phyloP scores from a whole-genome alignment of 2,113 vertebrate genomes.

The Odobenus rosmarus region DNA sequence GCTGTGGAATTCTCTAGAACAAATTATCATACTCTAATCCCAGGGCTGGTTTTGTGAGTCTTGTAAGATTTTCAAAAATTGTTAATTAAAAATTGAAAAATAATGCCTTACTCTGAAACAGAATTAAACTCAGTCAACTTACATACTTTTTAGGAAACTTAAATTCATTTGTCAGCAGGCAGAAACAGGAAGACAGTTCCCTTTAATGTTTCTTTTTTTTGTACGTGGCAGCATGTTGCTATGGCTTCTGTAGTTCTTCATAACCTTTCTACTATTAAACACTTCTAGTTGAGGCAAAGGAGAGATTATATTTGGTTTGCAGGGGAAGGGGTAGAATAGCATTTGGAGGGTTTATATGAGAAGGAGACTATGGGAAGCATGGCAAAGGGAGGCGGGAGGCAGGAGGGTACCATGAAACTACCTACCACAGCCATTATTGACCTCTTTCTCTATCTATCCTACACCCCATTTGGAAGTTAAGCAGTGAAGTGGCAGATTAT shows the following conservation, averaged over 20 bases:
- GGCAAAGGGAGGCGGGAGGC: neutral
- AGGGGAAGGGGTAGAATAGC: neutral
- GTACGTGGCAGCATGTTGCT: neutral
- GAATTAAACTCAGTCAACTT: neutral
- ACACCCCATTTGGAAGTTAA: neutral
- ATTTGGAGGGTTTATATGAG: neutral
- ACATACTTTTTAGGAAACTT: neutral
- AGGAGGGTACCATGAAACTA: neutral
- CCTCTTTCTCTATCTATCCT: neutral
- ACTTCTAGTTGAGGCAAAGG: neutral
- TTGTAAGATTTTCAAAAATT: neutral
- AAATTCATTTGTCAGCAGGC: neutral
- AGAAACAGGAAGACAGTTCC: neutral
- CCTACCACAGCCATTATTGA: neutral
- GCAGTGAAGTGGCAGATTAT: neutral
- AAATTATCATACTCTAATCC: slow-evolving; percentile 10
- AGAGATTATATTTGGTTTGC: slow-evolving; percentile 13
- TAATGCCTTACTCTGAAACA: slow-evolving; percentile 20
- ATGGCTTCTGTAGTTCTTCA: slow-evolving; percentile 45
- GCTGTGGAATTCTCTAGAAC: neutral
- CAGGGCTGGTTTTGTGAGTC: slow-evolving; percentile 18
- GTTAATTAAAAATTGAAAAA: slow-evolving; percentile 29
- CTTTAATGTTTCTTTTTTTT: neutral
- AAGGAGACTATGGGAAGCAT: neutral
- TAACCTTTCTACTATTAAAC: neutral